Conservation (phyloP, 2,797 vertebrate genomes). For the Meda fulgida region DNA sequence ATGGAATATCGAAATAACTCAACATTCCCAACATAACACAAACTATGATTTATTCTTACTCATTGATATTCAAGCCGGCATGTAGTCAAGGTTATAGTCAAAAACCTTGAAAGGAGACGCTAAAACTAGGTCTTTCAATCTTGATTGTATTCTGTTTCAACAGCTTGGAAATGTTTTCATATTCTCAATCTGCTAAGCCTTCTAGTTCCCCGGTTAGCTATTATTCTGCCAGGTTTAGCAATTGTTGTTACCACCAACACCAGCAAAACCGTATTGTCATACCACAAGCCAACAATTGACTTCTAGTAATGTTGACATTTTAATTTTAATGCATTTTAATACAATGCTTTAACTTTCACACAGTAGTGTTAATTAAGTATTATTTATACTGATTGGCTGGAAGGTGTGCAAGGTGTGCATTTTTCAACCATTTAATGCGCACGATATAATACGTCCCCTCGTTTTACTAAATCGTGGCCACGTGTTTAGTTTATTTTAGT, state of each 20-base stretch:
- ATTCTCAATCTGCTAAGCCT: not conserved
- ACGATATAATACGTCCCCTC: too few relatives aligned
- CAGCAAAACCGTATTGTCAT: not conserved
- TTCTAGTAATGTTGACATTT: not conserved
- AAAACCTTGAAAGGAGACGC: slow-evolving; percentile 25
- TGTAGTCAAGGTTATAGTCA: slow-evolving; percentile 46
- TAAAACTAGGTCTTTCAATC: slow-evolving; percentile 31
- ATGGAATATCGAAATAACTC: slow-evolving; percentile 29
- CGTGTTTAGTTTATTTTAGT: too few relatives aligned
- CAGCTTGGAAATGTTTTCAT: not conserved
- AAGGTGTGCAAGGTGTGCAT: too few relatives aligned
- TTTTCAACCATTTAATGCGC: too few relatives aligned
- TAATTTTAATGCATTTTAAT: not conserved
- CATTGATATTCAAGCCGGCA: slow-evolving; percentile 25
- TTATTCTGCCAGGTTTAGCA: not conserved
- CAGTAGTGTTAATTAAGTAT: too few relatives aligned
- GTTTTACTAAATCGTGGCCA: too few relatives aligned
- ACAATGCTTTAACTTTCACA: not conserved
- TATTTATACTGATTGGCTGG: too few relatives aligned
- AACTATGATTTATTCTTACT: not conserved
- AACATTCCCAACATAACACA: not conserved
- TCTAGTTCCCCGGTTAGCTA: not conserved
- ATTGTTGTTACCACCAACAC: not conserved
- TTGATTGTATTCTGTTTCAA: not conserved
- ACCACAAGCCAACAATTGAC: not conserved